Percentiles rank a stretch among this genome's conserved stretches.
phyloP scores from a whole-genome alignment of 2,888 invertebrate genomes.

The Cerceris rybyensis region DNA sequence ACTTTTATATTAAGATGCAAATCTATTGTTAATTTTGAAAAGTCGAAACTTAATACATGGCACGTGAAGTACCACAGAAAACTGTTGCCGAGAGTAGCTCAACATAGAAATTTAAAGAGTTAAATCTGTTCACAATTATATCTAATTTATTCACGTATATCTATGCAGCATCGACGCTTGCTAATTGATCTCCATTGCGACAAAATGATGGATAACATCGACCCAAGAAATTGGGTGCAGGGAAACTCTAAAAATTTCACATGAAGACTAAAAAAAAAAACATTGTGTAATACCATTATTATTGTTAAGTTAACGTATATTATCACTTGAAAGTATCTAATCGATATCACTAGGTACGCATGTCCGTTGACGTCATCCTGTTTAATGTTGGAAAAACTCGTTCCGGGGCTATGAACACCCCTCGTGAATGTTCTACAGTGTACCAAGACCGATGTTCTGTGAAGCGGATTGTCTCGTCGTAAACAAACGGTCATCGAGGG shows the following conservation, averaged over 20 bases:
- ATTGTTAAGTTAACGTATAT: constrained; percentile 3
- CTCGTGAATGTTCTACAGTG: constrained; percentile 43
- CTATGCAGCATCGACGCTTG: too few species aligned
- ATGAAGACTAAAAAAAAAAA: too few species aligned
- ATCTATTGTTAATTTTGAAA: too few species aligned
- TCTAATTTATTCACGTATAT: not conserved
- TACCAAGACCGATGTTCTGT: constrained; percentile 28
- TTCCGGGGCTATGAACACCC: constrained; percentile 62
- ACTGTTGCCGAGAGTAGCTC: too few species aligned
- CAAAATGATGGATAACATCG: too few species aligned
- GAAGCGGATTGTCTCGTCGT: constrained; percentile 21
- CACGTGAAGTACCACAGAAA: too few species aligned
- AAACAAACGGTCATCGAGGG: constrained; percentile 41
- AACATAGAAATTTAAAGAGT: too few species aligned
- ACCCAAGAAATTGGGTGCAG: too few species aligned
- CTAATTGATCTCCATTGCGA: too few species aligned
- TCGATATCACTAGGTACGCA: constrained; percentile 52
- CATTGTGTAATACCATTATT: not conserved
- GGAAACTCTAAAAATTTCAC: too few species aligned
- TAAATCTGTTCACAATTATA: not conserved
- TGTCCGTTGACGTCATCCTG: constrained; percentile 58
- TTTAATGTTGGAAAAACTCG: constrained; percentile 60
- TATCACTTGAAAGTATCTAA: constrained; percentile 44
- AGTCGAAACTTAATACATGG: too few species aligned
- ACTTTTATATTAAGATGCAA: too few species aligned